Percentiles rank a stretch among this genome's conserved stretches.
Conservation (phyloP, 2,888 invertebrate genomes). For the Cetonia aurata region DNA sequence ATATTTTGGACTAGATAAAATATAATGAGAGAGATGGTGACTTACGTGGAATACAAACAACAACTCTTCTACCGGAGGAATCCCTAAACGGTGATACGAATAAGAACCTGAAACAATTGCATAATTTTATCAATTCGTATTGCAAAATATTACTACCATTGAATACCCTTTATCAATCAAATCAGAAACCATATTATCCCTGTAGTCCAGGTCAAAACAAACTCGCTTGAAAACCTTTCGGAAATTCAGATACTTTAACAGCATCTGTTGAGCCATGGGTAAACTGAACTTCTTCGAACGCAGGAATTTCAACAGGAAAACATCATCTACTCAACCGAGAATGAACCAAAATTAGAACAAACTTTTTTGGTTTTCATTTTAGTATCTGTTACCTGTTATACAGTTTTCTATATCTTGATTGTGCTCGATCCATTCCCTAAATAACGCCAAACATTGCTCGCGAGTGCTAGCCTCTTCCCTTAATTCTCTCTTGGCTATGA, state of each 20-base stretch:
- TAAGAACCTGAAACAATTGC: constrained; percentile 71
- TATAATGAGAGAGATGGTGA: background rate
- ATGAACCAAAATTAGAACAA: background rate
- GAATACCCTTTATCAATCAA: constrained; percentile 77
- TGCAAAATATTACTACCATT: constrained; percentile 3
- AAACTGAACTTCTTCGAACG: constrained; percentile 84
- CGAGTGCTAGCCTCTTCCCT: constrained; percentile 76
- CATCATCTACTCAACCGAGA: constrained; percentile 72
- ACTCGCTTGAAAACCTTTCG: constrained; percentile 77
- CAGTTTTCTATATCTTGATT: constrained; percentile 78
- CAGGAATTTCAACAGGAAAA: constrained; percentile 80
- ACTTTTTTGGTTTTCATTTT: constrained; percentile 18
- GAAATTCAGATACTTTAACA: constrained; percentile 83
- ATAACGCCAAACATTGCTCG: constrained; percentile 74
- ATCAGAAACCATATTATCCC: constrained; percentile 72
- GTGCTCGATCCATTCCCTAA: constrained; percentile 79
- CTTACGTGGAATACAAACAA: constrained; percentile 67
- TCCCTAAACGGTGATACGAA: constrained; percentile 82
- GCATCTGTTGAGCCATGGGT: constrained; percentile 81
- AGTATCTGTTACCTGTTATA: constrained; percentile 69
- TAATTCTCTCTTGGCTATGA: constrained; percentile 76
- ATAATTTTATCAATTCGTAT: constrained; percentile 19
- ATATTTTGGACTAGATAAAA: too few species aligned
- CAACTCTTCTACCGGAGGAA: constrained; percentile 78
- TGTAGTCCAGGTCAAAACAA: constrained; percentile 75